These are phyloP conservation scores for Sclerodermus sp. DNA, from an alignment of 2,888 invertebrate genomes.

Conservation along the genomic window DNA sequence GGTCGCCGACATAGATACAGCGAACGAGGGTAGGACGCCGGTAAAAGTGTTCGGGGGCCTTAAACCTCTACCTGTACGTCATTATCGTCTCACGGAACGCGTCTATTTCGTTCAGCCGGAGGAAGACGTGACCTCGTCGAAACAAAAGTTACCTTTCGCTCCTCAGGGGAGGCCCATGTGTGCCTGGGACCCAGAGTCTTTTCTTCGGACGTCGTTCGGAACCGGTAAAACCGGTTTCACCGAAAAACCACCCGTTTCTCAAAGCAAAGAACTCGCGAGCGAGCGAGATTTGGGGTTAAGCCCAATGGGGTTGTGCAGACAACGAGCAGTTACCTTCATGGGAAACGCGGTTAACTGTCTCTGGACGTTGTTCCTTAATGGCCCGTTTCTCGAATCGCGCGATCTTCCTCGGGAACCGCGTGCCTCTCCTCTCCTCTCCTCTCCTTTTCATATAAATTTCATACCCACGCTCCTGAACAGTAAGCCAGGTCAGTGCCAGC, in stretches of 20 bases:
- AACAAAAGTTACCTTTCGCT: slow-evolving; percentile 43
- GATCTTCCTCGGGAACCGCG: slow-evolving; percentile 4
- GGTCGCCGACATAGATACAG: too few species aligned
- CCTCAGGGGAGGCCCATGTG: slow-evolving; percentile 18
- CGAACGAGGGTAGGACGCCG: too few species aligned
- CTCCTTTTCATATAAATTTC: background rate
- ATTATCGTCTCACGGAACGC: too few species aligned
- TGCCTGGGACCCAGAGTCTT: slow-evolving; percentile 20
- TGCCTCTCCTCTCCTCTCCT: background rate
- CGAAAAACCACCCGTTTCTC: slow-evolving; percentile 46
- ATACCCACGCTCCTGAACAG: slow-evolving; percentile 6
- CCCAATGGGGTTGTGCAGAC: slow-evolving; percentile 24
- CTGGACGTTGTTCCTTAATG: slow-evolving; percentile 1
- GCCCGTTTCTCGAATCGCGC: too few species aligned
- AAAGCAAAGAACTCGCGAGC: background rate
- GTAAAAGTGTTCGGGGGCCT: background rate
- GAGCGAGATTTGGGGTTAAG: slow-evolving; percentile 14
- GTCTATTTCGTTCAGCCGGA: background rate
- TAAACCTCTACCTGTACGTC: background rate
- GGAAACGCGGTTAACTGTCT: slow-evolving; percentile 51
- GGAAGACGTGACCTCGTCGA: slow-evolving; percentile 32
- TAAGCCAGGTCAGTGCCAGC: background rate
- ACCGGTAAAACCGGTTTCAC: slow-evolving; percentile 51
- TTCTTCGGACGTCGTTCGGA: slow-evolving; percentile 18
- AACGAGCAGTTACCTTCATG: slow-evolving; percentile 36